These are phyloP conservation scores for Abrostola triplasia DNA, from an alignment of 2,888 invertebrate genomes.

Conservation along the genomic window DNA sequence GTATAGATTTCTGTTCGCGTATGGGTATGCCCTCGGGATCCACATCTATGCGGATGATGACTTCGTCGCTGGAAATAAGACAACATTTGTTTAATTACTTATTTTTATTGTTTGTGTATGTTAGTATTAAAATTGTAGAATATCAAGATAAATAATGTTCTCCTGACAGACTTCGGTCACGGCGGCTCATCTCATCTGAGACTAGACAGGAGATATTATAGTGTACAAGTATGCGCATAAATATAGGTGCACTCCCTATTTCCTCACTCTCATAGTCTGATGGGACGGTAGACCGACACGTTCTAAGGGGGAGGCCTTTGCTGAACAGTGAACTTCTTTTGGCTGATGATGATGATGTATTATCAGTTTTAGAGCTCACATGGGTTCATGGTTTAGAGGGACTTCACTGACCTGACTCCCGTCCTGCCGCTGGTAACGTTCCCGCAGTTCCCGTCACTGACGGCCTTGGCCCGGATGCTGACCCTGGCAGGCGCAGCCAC, in stretches of 20 bases:
- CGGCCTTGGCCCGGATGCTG: constrained; percentile 59
- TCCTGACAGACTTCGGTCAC: too few relatives aligned
- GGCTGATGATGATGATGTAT: too few relatives aligned
- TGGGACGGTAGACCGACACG: too few relatives aligned
- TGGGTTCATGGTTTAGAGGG: constrained; percentile 5
- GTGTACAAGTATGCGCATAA: too few relatives aligned
- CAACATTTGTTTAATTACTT: neutral
- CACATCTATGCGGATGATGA: constrained; percentile 89
- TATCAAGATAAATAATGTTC: too few relatives aligned
- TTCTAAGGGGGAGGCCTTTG: too few relatives aligned
- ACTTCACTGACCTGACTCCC: constrained; percentile 39
- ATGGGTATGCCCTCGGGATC: constrained; percentile 92
- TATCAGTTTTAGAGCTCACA: neutral
- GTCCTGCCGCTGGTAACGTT: constrained; percentile 51
- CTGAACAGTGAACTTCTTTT: too few relatives aligned
- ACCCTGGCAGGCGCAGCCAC: constrained; percentile 58
- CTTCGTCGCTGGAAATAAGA: constrained; percentile 85
- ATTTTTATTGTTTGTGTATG: neutral
- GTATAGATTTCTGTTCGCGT: constrained; percentile 90
- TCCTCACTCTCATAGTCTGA: too few relatives aligned
- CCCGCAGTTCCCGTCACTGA: constrained; percentile 60
- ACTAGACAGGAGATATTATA: too few relatives aligned
- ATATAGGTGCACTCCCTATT: too few relatives aligned
- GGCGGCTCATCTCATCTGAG: too few relatives aligned
- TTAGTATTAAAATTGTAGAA: too few relatives aligned